phyloP scores from a whole-genome alignment of 2,888 invertebrate genomes.

The Cylloceria caligata region DNA sequence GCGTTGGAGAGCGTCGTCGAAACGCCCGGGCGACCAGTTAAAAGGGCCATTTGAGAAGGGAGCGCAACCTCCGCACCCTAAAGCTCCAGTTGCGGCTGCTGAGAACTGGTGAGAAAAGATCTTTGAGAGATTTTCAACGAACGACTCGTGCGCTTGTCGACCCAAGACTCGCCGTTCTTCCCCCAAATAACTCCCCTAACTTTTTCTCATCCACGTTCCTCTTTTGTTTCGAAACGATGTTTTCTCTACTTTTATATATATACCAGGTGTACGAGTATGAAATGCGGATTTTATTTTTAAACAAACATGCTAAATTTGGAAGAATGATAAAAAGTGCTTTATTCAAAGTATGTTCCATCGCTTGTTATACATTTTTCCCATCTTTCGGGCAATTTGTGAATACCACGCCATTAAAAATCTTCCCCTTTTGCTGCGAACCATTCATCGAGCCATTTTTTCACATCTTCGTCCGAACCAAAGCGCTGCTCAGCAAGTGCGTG shows the following conservation, averaged over 20 bases:
- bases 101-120: constrained; percentile 32
- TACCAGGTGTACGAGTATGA: no score
- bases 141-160: constrained; percentile 45
- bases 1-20: constrained; percentile 35
- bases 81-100: constrained; percentile 33
- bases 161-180: constrained; percentile 16
- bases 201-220: constrained; percentile 8
- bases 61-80: constrained; percentile 44
- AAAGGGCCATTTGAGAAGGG: constrained; percentile 32
- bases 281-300: no score
- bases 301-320: no score
- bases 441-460: no score
- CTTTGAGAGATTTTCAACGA: constrained; percentile 59
- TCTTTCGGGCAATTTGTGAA: no score
- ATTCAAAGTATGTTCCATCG: no score
- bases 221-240: not conserved
- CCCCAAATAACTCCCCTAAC: not conserved
- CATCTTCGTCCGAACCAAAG: no score
- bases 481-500: no score
- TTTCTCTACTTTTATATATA: not conserved
- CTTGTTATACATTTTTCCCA: no score
- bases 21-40: constrained; percentile 49
- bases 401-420: no score
- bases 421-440: no score
- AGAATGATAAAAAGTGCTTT: no score